These are phyloP conservation scores for Colaptes auratus DNA, from an alignment of 2,113 vertebrate species.

Conservation along the genomic window DNA sequence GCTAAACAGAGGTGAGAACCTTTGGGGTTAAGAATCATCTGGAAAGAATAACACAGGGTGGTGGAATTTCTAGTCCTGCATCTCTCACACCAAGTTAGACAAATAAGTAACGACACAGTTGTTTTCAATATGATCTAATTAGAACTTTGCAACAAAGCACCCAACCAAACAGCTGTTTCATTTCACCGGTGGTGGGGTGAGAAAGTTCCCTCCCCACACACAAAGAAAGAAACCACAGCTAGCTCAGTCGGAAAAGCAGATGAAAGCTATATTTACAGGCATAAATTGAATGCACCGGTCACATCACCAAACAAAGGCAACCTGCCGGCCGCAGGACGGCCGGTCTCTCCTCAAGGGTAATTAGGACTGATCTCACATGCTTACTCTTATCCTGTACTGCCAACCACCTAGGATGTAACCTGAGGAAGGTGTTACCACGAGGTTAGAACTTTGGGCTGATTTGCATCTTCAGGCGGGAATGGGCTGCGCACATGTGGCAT, in stretches of 20 bases:
- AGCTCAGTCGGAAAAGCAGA: too few relatives aligned
- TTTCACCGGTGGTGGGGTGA: too few relatives aligned
- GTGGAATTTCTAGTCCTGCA: background rate
- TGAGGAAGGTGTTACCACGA: rapidly evolving
- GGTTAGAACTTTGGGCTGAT: background rate
- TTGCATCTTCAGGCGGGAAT: rapidly evolving
- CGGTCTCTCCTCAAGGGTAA: background rate
- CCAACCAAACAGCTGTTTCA: background rate
- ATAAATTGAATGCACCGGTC: too few relatives aligned
- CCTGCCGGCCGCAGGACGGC: background rate
- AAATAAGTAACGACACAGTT: background rate
- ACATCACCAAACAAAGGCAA: background rate
- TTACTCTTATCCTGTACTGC: rapidly evolving
- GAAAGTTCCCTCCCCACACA: too few relatives aligned
- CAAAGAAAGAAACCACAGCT: too few relatives aligned
- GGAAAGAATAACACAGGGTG: background rate
- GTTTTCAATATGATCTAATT: background rate
- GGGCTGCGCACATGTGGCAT: background rate
- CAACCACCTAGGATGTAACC: rapidly evolving
- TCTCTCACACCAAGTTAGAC: background rate
- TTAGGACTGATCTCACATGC: rapidly evolving
- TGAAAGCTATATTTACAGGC: too few relatives aligned
- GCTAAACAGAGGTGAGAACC: background rate
- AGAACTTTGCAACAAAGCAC: background rate
- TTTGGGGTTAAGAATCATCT: background rate